These are phyloP conservation scores for Meandrina meandrites DNA, from an alignment of 92 coral and sea anemone species.

Conservation along the genomic window DNA sequence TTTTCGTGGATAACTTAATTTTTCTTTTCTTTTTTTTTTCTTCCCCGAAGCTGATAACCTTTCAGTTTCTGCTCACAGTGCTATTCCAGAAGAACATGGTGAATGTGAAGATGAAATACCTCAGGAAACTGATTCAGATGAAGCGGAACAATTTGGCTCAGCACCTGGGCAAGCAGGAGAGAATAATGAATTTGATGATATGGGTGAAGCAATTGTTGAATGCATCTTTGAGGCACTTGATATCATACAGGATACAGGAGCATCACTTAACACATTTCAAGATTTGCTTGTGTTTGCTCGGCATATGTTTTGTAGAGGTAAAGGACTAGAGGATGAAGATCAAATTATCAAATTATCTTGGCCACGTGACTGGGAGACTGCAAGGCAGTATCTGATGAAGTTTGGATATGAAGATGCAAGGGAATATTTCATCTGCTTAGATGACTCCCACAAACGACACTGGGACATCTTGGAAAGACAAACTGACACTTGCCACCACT, in stretches of 20 bases:
- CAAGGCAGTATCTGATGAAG: too few species aligned
- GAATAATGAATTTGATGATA: constrained; percentile 40
- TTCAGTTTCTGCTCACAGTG: constrained; percentile 52
- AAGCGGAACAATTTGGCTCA: constrained; percentile 33
- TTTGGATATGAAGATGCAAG: too few species aligned
- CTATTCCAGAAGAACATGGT: constrained; percentile 44
- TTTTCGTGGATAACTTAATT: constrained; percentile 13
- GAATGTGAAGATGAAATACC: constrained; percentile 44
- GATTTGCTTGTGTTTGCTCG: constrained; percentile 66
- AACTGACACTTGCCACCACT: too few species aligned
- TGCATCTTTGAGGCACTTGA: constrained; percentile 62
- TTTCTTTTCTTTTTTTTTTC: constrained; percentile 19
- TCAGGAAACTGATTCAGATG: constrained; percentile 36
- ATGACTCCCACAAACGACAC: too few species aligned
- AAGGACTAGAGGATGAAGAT: too few species aligned
- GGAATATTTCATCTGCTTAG: too few species aligned
- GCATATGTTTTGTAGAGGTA: constrained; percentile 65
- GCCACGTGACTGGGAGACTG: too few species aligned
- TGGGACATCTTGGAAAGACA: too few species aligned
- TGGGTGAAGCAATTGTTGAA: constrained; percentile 51
- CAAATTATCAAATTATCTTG: too few species aligned
- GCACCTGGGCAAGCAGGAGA: constrained; percentile 31
- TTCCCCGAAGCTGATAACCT: constrained; percentile 51
- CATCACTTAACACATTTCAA: constrained; percentile 62
- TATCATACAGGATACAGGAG: constrained; percentile 50